Evolutionary conservation across 2,888 invertebrate genomes (phyloP).

Genomic region (Xiphydria camelus): DNA sequence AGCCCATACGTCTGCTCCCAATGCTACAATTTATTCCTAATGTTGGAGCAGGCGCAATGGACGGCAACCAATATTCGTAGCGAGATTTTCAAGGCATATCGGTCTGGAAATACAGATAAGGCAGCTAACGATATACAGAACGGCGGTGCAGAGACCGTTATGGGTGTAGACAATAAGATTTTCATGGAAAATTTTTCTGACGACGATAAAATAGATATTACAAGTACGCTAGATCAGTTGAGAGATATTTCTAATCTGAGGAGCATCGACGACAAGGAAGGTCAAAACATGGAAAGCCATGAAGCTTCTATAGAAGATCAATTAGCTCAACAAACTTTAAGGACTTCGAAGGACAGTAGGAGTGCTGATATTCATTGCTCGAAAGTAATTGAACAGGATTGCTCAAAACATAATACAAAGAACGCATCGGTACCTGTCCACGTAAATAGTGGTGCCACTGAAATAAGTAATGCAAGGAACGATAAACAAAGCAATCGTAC

Average conservation of each 20-base stretch:
- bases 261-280: background rate
- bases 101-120: conserved; percentile 17
- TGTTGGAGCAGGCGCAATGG: conserved; percentile 45
- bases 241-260: conserved; percentile 2
- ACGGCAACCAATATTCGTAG: conserved; percentile 34
- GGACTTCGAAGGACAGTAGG: too few relatives aligned
- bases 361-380: too few relatives aligned
- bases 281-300: background rate
- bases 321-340: background rate
- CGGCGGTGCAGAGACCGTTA: background rate
- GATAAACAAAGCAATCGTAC: background rate
- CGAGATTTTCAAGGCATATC: conserved; percentile 41
- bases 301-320: background rate
- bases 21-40: conserved; percentile 43
- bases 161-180: conserved; percentile 6
- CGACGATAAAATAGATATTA: conserved; percentile 10
- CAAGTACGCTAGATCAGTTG: conserved; percentile 1
- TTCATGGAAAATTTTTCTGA: conserved; percentile 10
- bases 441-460: too few relatives aligned
- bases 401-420: too few relatives aligned
- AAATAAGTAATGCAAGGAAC: too few relatives aligned
- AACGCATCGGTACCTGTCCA: too few relatives aligned
- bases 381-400: too few relatives aligned
- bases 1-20: conserved; percentile 37
- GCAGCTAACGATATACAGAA: background rate